Percentiles rank a stretch among this genome's conserved stretches.
These are phyloP conservation scores for Haliclystus octoradiatus DNA, from an alignment of 30 jellyfish, hydroid and myxozoan genomes.

Conservation along the genomic window DNA sequence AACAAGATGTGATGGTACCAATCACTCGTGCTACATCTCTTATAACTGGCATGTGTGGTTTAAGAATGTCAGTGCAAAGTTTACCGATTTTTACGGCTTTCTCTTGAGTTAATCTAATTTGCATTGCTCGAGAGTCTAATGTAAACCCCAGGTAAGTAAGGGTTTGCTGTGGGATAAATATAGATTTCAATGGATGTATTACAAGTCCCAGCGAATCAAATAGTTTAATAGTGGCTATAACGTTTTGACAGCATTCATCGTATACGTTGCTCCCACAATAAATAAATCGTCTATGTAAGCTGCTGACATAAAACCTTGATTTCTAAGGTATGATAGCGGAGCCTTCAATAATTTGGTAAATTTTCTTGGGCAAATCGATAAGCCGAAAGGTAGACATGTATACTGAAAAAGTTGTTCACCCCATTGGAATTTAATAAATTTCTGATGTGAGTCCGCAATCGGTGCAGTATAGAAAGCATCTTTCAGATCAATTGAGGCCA, in stretches of 20 bases:
- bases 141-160: constrained; percentile 22
- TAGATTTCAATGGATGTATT: constrained; percentile 21
- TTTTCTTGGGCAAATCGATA: too few species aligned
- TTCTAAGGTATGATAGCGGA: constrained; percentile 9
- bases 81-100: background rate
- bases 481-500: too few species aligned
- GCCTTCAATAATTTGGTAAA: constrained; percentile 15
- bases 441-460: constrained; percentile 3
- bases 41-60: background rate
- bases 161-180: constrained; percentile 24
- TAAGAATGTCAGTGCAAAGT: background rate
- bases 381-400: constrained; percentile 16
- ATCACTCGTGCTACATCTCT: constrained; percentile 17
- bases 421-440: constrained; percentile 3
- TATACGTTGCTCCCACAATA: too few species aligned
- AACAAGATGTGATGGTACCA: constrained; percentile 15
- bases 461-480: constrained; percentile 8
- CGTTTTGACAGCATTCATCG: background rate
- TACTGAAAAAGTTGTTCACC: background rate
- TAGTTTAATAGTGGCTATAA: background rate
- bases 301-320: background rate
- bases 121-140: constrained; percentile 12
- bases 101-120: constrained; percentile 13
- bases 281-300: too few species aligned
- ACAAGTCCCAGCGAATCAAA: constrained; percentile 19